Evolutionary conservation across 2,797 vertebrate genomes (phyloP), one percentile per base, ranked within the genome.

Genomic region (Chloroceryle inda): DNA sequence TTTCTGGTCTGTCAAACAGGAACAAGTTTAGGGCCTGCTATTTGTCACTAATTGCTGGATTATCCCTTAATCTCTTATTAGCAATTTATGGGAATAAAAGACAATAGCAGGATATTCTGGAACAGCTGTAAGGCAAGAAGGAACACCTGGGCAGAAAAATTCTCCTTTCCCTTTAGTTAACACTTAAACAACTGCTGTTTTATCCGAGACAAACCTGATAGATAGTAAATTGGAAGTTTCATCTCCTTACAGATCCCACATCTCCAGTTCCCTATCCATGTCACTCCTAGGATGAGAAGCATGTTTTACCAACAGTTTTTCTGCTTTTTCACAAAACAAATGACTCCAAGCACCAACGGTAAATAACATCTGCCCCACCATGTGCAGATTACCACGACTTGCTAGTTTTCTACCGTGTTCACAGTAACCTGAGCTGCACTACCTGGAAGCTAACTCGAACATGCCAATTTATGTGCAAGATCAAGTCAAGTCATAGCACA

Each of bases 11-110:
- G 78, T 88, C 93, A 81, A 92, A 96, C 44, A 94, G 31, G 37
- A 93, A 63, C 74, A 78, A 91, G 53, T 77, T 91, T 88, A 76
- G 78, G 81, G 73, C 66, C 75, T 56, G 63, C 55, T 91, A 92
- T 95, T 94, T 79, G 73, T 82, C 63, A 89, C 94, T 97, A 97
- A 96, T 94, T 97, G 73, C 58, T 82, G 76, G 85, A 97, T 97
- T 96, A 97, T 94, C 92, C 94, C 93, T 89, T 97, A 95, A 97
- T 97, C 89, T 95, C 64, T 94, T 80, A 76, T 82, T 95, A 93
- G 87, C 77, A 76, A n/a, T 1, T 95, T 92, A 85, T 50, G 76
- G 76, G 61, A 94, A 97, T 83, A 92, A 94, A 94, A 89, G 10
- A 16, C 56, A 86, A 68, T 64, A 94, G 68, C 37, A 64, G 71